These are phyloP conservation scores for Napeogenes inachia DNA, from an alignment of 2,888 invertebrate genomes.

Conservation along the genomic window DNA sequence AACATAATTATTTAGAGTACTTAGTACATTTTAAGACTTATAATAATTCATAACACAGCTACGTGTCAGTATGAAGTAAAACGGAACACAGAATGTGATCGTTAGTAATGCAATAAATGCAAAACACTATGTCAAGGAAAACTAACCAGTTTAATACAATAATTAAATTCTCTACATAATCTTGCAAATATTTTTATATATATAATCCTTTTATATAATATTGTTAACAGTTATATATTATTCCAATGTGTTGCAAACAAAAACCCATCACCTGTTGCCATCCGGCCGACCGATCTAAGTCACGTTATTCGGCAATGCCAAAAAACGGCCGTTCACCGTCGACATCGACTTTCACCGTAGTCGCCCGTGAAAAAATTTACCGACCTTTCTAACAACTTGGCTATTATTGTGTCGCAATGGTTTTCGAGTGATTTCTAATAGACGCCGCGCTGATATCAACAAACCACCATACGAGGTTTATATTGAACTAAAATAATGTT, in stretches of 20 bases:
- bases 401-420: constrained; percentile 49
- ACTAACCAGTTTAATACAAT: constrained; percentile 1
- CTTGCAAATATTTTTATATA: background rate
- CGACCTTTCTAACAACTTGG: constrained; percentile 55
- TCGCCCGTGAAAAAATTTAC: constrained; percentile 59
- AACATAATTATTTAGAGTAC: no score
- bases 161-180: constrained; percentile 3
- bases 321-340: constrained; percentile 52
- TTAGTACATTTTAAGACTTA: no score
- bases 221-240: background rate
- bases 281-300: constrained; percentile 38
- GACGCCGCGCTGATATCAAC: constrained; percentile 10
- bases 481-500: no score
- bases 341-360: constrained; percentile 55
- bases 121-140: constrained; percentile 4
- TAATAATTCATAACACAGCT: no score
- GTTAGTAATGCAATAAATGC: constrained; percentile 2
- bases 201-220: background rate
- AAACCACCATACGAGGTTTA: no score
- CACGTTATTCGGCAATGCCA: constrained; percentile 58
- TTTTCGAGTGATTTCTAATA: constrained; percentile 38
- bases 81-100: background rate
- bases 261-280: constrained; percentile 35
- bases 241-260: constrained; percentile 11
- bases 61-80: no score